Evolutionary conservation across 2,797 vertebrate genomes (phyloP).

Genomic region (Pangasius sanitwongsei): DNA sequence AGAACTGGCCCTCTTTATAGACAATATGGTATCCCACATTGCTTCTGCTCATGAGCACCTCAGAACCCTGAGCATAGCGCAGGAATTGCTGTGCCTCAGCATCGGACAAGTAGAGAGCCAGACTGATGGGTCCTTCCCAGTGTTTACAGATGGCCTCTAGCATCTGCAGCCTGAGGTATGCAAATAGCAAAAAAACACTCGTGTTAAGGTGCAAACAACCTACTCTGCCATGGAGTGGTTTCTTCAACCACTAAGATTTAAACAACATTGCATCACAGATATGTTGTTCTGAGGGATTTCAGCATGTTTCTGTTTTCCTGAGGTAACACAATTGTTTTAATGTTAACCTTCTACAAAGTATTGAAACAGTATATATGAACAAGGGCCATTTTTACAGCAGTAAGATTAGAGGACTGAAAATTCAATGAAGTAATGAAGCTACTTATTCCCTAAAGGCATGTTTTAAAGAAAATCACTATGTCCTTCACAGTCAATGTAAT

Average conservation of each 20-base stretch:
- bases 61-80: conserved; percentile 95
- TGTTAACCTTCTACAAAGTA: neutral
- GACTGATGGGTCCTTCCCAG: conserved; percentile 97
- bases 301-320: conserved; percentile 10
- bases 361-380: conserved; percentile 1
- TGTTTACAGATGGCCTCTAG: conserved; percentile 98
- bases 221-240: neutral
- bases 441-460: neutral
- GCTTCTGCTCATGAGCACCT: conserved; percentile 92
- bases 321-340: neutral
- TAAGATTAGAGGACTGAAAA: conserved; percentile 2
- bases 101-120: conserved; percentile 96
- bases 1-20: conserved; percentile 99
- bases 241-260: neutral
- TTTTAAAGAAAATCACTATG: neutral
- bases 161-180: conserved; percentile 90
- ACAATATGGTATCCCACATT: conserved; percentile 98
- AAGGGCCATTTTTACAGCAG: neutral
- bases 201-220: neutral
- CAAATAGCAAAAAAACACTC: neutral
- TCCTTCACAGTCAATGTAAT: neutral
- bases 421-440: neutral
- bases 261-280: neutral
- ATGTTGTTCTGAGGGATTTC: neutral
- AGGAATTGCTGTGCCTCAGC: conserved; percentile 98